phyloP scores from a whole-genome alignment of 2,113 vertebrate species.

The Pampusana beccarii region DNA sequence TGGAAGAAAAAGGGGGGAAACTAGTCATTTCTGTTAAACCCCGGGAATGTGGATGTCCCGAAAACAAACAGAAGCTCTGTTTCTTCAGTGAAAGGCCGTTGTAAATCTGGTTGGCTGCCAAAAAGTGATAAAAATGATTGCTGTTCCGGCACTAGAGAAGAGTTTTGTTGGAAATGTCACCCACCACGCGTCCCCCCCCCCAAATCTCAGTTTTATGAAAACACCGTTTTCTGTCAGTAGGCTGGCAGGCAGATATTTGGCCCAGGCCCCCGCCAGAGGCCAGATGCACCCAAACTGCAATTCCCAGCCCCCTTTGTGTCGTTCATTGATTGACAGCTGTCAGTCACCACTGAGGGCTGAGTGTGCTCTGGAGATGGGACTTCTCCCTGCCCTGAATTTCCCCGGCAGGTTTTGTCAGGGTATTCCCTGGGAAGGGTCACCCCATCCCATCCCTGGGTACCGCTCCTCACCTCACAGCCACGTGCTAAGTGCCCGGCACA shows the following conservation, averaged over 20 bases:
- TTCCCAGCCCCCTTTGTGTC: neutral
- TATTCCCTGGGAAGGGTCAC: neutral
- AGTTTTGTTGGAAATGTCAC: slow-evolving; percentile 38
- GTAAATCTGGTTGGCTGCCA: slow-evolving; percentile 54
- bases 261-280: neutral
- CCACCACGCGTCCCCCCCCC: neutral
- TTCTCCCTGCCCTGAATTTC: neutral
- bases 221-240: slow-evolving; percentile 8
- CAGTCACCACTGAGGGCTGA: neutral
- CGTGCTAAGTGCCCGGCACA: rapidly evolving
- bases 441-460: neutral
- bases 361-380: rapidly evolving
- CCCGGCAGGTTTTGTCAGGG: neutral
- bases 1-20: slow-evolving; percentile 18
- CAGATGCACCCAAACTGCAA: neutral
- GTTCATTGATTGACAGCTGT: neutral
- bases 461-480: rapidly evolving
- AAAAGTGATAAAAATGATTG: slow-evolving; percentile 63
- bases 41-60: slow-evolving; percentile 27
- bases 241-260: slow-evolving; percentile 8
- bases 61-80: slow-evolving; percentile 67
- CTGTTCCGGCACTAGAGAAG: slow-evolving; percentile 40
- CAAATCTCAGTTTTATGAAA: slow-evolving; percentile 46
- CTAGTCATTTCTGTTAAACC: slow-evolving; percentile 33
- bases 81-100: slow-evolving; percentile 40